Evolutionary conservation across 2,113 vertebrate genomes (phyloP).

Genomic region (Lophotis ruficrista): DNA sequence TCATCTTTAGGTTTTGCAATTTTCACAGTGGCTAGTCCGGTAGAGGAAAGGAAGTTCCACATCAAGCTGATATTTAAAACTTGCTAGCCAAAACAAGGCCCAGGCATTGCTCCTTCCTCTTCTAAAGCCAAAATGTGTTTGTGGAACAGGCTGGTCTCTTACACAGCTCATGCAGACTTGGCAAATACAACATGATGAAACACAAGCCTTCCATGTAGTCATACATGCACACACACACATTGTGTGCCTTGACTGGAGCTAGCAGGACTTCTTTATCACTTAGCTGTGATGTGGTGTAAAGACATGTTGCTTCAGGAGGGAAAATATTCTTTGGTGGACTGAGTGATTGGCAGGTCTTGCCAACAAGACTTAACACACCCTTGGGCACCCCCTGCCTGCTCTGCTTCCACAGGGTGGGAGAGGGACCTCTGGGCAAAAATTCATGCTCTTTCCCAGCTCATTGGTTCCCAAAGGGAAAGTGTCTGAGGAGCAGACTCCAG

Average conservation of each 20-base stretch:
- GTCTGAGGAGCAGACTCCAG: background rate
- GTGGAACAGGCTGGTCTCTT: background rate
- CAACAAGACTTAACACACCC: background rate
- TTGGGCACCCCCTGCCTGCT: background rate
- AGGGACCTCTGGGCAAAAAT: background rate
- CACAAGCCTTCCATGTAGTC: background rate
- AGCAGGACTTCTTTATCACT: background rate
- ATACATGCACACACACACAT: accelerated
- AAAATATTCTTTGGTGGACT: background rate
- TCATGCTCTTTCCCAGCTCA: background rate
- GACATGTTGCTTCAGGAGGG: background rate
- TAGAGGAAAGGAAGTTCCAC: background rate
- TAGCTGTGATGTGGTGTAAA: background rate
- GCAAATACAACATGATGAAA: background rate
- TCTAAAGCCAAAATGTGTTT: background rate
- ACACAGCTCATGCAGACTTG: background rate
- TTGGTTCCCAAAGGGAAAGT: background rate
- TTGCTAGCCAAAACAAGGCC: background rate
- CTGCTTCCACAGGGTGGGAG: background rate
- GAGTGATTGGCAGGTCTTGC: accelerated
- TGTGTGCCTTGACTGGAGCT: background rate
- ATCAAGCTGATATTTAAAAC: background rate
- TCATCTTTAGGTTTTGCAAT: background rate
- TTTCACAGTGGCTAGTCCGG: background rate
- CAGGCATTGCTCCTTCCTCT: background rate